These are phyloP conservation scores for Chelon labrosus DNA, from an alignment of 2,797 vertebrate genomes.

Conservation along the genomic window DNA sequence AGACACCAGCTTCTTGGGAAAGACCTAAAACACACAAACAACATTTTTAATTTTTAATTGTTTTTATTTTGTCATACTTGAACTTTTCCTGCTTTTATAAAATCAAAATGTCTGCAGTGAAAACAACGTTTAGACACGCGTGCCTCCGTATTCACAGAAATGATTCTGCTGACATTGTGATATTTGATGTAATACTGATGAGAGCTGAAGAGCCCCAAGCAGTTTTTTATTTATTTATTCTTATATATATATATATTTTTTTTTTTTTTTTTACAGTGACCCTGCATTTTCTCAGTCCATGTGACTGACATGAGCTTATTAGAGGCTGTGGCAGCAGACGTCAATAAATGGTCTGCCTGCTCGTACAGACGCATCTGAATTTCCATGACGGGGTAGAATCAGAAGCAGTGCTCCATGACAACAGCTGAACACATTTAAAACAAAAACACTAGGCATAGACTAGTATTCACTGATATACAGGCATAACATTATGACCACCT, in stretches of 20 bases:
- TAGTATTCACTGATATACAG: too few relatives aligned
- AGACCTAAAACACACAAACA: conserved; percentile 82
- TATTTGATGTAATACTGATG: conserved; percentile 31
- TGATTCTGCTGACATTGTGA: background rate
- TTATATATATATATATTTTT: too few relatives aligned
- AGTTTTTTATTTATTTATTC: background rate
- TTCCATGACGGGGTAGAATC: conserved; percentile 60
- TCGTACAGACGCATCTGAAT: conserved; percentile 60
- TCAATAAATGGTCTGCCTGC: conserved; percentile 56
- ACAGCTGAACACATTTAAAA: background rate
- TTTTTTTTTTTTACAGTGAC: conserved; percentile 11
- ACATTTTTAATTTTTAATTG: too few relatives aligned
- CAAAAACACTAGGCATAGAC: too few relatives aligned
- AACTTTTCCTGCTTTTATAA: too few relatives aligned
- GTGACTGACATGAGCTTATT: conserved; percentile 6
- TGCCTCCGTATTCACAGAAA: conserved; percentile 4
- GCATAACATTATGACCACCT: too few relatives aligned
- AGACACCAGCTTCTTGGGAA: conserved; percentile 93
- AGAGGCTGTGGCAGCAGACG: background rate
- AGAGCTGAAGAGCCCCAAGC: background rate
- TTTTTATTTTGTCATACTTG: too few relatives aligned
- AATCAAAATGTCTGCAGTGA: background rate
- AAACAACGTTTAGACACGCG: background rate
- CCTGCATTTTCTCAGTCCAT: conserved; percentile 7
- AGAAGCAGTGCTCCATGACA: conserved; percentile 12